Conservation (phyloP, 2,113 vertebrate species). For the Vulpes ferrilata region DNA sequence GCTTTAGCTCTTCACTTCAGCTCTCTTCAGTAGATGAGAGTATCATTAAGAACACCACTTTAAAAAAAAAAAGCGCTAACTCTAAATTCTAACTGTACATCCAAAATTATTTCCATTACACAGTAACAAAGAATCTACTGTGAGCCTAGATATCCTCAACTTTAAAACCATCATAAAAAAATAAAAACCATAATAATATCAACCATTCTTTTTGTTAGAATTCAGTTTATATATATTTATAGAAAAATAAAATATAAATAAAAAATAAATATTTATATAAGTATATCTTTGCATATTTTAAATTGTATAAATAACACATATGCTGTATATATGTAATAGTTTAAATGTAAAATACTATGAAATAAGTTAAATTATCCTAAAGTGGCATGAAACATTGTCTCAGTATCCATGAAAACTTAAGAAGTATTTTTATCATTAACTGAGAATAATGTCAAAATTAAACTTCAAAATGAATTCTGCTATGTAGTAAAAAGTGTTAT, state of each 20-base stretch:
- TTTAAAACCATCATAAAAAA: background rate
- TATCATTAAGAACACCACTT: background rate
- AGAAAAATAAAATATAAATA: background rate
- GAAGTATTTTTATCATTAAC: constrained; percentile 26
- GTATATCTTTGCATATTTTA: background rate
- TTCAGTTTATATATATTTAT: background rate
- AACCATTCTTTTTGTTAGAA: background rate
- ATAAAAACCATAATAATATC: background rate
- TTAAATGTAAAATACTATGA: background rate
- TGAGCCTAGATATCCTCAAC: background rate
- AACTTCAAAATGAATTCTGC: constrained; percentile 1
- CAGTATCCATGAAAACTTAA: background rate
- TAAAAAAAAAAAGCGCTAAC: background rate
- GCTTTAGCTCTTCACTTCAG: background rate
- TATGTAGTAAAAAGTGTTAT: background rate
- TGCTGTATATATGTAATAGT: background rate
- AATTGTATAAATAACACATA: background rate
- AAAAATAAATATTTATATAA: background rate
- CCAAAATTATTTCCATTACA: background rate
- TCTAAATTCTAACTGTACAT: background rate
- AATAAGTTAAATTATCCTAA: background rate
- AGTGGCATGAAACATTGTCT: background rate
- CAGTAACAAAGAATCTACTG: background rate
- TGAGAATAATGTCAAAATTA: background rate
- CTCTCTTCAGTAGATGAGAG: background rate